Evolutionary conservation across 1,140 invertebrate genomes (phyloP), one percentile per base, ranked within the genome.

Genomic region (Dryas iulia): DNA sequence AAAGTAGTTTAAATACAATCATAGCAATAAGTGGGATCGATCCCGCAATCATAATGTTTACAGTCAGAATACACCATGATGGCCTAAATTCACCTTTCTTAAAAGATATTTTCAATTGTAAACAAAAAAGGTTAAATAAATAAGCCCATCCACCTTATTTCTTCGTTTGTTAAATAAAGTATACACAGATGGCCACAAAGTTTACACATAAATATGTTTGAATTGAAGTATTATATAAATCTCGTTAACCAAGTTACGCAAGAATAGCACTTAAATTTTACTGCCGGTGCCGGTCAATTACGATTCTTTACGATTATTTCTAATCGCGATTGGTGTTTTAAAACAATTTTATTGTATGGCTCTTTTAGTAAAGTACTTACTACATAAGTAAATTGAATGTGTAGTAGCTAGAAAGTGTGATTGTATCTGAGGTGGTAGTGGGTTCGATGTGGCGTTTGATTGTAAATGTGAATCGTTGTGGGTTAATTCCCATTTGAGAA

Each of bases 231-330:
- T 81, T 83, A 75, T 77, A 71, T 81, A 84, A 83, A 78, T 76
- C 72, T 77, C 57, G 80, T 83, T 80, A 79, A 69, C 66, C 26
- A 33, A 35, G 76, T 87, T 84, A 81, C 75, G 69, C 65, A 78
- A 67, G 65, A 68, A 76, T 69, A 71, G 65, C 21, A 57, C 23
- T 82, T 79, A 77, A 73, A 74, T 74, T 80, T 71, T 72, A 72
- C 70, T 68, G 64, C 30, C 10, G 33, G 59, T 68, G 64, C 30
- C 10, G 33, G 59, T 70, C 73, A 75, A 75, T 75, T 64, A 75
- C 24, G 47, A 26, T 61, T 60, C 60, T 72, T 56, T 72, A 47
- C 24, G 33, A 47, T 61, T 52, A 47, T 61, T 61, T 26, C 59
- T 61, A 61, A 61, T 47, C 59, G 25, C 35, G 35, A 61, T 61